phyloP scores from a whole-genome alignment of 2,888 invertebrate species.

The Lucinisca nassula region DNA sequence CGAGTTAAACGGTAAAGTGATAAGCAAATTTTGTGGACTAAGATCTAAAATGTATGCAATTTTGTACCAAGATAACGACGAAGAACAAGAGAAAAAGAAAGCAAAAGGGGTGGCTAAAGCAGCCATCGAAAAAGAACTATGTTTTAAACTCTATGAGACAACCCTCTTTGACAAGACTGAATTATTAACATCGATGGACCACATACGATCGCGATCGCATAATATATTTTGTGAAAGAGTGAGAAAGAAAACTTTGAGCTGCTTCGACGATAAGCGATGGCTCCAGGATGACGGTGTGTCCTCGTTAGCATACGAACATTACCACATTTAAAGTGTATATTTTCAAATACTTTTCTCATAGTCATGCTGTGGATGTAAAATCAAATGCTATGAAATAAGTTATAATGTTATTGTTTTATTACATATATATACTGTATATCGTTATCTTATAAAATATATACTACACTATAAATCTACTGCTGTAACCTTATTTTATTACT shows the following conservation, averaged over 20 bases:
- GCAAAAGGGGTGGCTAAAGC: too few species aligned
- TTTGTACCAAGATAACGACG: background rate
- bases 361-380: too few species aligned
- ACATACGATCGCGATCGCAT: background rate
- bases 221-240: background rate
- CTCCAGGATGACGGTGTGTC: background rate
- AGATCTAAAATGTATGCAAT: conserved; percentile 1
- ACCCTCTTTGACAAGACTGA: background rate
- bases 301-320: background rate
- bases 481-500: too few species aligned
- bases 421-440: too few species aligned
- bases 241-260: background rate
- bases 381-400: too few species aligned
- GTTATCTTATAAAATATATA: too few species aligned
- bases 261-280: background rate
- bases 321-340: too few species aligned
- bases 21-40: background rate
- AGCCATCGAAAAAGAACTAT: background rate
- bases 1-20: background rate
- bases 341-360: too few species aligned
- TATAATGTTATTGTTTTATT: too few species aligned
- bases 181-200: conserved; percentile 2
- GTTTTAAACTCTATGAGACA: background rate
- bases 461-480: too few species aligned
- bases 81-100: too few species aligned